Evolutionary conservation across 2,888 invertebrate species (phyloP), one percentile per base, ranked within the genome.

Genomic region (Cryptocheilus praepositus): DNA sequence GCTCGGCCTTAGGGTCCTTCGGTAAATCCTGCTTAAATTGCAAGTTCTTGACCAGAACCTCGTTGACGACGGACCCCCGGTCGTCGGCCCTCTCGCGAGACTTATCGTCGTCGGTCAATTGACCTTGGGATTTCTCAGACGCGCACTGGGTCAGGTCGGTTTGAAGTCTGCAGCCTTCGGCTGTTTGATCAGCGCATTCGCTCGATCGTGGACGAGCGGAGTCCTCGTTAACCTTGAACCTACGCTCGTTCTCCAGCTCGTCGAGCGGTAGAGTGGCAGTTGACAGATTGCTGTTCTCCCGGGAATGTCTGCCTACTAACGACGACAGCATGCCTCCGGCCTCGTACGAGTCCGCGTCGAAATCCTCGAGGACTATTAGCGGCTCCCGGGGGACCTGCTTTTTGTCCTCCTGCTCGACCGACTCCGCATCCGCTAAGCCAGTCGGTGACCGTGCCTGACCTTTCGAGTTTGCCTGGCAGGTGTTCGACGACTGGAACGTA

Each of bases 21-120:
- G 85, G 82, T 4, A 85, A 16, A 61, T 84, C 85, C 44, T 85
- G 85, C 59, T 84, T 77, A 61, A 86, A 86, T 45, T 81, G 83
- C 3, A 85, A 75, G 65, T 82, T 86, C 67, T 84, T 86, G 56
- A 86, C 71, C 11, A 85, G 71, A 46, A 85, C 74, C 59, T 86
- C 85, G 54, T 79, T 85, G 11, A 85, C 81, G 16, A 84, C 77
- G 3, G 81, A 70, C 0, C 63, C 75, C 11, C 72, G 67, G 15
- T 77, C 76, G 1, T 73, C 71, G 7, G 28, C 68, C 15, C 61
- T 65, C 53, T 71, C 70, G 3, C 57, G 45, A 21, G 61, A 51
- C 18, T 67, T 51, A 19, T 25, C 36, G 36, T 63, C 28, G 53
- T 49, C 25, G 64, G 46, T 3, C 18, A 53, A 0, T n/a, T 52